Percentiles rank a stretch among this genome's conserved stretches.
Conservation (phyloP, 2,797 vertebrate genomes). For the Alfaro cultratus region DNA sequence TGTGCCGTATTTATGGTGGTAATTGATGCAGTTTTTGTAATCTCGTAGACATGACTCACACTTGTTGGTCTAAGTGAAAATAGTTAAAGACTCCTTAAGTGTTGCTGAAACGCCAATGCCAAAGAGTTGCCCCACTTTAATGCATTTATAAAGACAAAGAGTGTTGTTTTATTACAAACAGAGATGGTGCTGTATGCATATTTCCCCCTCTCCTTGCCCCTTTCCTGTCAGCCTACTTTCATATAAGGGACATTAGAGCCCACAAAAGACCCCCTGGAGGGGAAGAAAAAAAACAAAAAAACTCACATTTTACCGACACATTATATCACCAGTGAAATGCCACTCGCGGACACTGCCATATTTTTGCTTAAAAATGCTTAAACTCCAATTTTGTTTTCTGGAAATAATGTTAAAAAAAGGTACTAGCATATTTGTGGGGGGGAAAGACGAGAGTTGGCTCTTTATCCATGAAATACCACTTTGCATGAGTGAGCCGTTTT, state of each 20-base stretch:
- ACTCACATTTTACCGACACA: neutral
- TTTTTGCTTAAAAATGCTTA: no score
- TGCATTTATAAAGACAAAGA: neutral
- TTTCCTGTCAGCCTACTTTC: no score
- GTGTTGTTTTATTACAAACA: neutral
- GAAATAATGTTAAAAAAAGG: neutral
- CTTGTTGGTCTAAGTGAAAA: slow-evolving; percentile 22
- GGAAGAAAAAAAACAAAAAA: no score
- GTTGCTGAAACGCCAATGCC: no score
- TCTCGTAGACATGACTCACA: neutral
- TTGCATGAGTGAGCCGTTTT: no score
- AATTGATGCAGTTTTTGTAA: slow-evolving; percentile 10
- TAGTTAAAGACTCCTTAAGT: neutral
- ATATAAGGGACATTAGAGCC: no score
- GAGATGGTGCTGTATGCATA: neutral
- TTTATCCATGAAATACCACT: neutral
- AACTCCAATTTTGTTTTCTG: neutral
- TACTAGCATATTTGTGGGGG: neutral
- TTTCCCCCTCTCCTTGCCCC: no score
- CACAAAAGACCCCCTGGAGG: no score
- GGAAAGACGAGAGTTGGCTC: neutral
- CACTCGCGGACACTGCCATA: neutral
- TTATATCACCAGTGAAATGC: neutral
- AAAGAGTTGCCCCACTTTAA: neutral
- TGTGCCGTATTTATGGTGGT: neutral